Conservation (phyloP, 2,113 vertebrate species). For the Barbus barbus region DNA sequence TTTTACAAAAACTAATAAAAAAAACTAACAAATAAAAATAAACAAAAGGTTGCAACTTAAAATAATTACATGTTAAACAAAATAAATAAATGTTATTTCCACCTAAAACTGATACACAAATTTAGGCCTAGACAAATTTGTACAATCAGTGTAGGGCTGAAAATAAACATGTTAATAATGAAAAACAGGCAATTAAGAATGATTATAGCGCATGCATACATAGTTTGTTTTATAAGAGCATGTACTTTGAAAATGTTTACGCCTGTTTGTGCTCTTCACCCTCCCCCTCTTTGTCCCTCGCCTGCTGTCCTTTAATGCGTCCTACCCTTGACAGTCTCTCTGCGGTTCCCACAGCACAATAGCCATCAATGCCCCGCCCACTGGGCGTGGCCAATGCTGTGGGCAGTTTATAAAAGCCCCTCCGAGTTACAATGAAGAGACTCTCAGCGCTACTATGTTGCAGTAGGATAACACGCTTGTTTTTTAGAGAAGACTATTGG, state of each 20-base stretch:
- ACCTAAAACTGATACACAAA: no score
- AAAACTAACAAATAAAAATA: no score
- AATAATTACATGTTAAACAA: background rate
- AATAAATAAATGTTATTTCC: no score
- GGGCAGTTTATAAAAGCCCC: slow-evolving; percentile 64
- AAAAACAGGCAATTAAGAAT: background rate
- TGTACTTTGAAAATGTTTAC: background rate
- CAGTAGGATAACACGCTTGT: background rate
- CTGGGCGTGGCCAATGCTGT: slow-evolving; percentile 64
- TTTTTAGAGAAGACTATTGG: slow-evolving; percentile 13
- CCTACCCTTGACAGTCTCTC: slow-evolving; percentile 45
- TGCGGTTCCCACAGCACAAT: slow-evolving; percentile 40
- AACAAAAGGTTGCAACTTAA: background rate
- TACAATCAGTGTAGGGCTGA: no score
- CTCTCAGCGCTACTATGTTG: background rate
- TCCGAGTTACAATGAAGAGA: fast-evolving
- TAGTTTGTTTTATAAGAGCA: background rate
- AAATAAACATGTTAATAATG: no score
- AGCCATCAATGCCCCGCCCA: slow-evolving; percentile 56
- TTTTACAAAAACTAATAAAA: no score
- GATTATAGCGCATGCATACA: background rate
- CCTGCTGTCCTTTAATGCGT: slow-evolving; percentile 13
- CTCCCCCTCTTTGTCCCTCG: background rate
- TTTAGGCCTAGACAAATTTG: no score
- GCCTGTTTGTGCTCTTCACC: background rate